phyloP scores from a whole-genome alignment of 2,797 vertebrate genomes.

The Macrochelys suwanniensis region DNA sequence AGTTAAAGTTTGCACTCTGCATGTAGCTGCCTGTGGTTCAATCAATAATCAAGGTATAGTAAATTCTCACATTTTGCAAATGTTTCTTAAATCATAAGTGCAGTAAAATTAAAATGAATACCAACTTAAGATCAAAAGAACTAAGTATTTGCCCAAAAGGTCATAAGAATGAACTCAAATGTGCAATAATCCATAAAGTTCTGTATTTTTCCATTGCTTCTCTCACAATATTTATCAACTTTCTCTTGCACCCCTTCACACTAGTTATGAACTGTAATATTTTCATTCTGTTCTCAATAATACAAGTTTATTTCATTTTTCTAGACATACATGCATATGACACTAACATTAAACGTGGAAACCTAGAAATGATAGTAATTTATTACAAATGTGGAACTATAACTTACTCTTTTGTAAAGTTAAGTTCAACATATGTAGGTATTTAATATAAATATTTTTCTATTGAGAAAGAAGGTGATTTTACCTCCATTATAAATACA shows the following conservation, averaged over 20 bases:
- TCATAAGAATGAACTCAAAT: constrained; percentile 69
- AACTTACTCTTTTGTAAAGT: constrained; percentile 75
- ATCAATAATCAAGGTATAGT: constrained; percentile 64
- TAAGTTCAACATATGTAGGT: constrained; percentile 54
- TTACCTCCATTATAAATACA: constrained; percentile 73
- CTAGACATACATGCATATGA: constrained; percentile 57
- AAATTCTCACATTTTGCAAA: constrained; percentile 68
- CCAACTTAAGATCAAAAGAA: constrained; percentile 64
- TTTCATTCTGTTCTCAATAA: constrained; percentile 48
- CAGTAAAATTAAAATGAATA: constrained; percentile 65
- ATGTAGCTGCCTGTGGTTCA: constrained; percentile 64
- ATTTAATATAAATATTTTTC: constrained; percentile 80
- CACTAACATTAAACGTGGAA: constrained; percentile 58
- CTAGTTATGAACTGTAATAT: constrained; percentile 42
- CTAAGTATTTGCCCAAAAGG: constrained; percentile 57
- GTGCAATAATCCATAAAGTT: constrained; percentile 69
- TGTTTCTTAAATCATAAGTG: constrained; percentile 68
- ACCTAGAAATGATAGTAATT: constrained; percentile 58
- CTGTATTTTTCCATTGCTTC: constrained; percentile 65
- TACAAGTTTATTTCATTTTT: constrained; percentile 46
- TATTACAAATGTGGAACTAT: constrained; percentile 61
- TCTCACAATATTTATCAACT: constrained; percentile 32
- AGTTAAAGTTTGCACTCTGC: constrained; percentile 65
- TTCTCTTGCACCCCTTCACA: constrained; percentile 45
- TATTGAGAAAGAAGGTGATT: constrained; percentile 68